Evolutionary conservation across 2,797 vertebrate species (phyloP), one percentile per base, ranked within the genome.

Genomic region (Ctenosaura bakeri): DNA sequence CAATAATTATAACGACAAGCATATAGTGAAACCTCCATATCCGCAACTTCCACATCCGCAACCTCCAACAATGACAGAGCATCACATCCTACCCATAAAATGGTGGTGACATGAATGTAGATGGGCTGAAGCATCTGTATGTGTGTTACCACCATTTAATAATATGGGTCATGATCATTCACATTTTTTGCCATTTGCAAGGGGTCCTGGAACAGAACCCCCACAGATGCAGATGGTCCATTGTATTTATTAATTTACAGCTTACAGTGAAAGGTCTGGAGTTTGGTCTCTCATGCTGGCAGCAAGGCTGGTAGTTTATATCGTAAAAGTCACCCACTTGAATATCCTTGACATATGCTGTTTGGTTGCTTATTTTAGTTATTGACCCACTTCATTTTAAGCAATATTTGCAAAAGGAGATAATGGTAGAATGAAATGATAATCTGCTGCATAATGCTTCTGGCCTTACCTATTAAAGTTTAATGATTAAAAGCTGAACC

Each of bases 401-500:
- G 46, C 38, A 90, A 32, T n/a, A 73, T 90, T 88, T 42, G 2
- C 1, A 29, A 52, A 89, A 64, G 26, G 24, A 73, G n/a, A 4
- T 38, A 24, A 35, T 26, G 69, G 18, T 13, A 79, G 82, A 0
- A 50, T 83, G 1, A 81, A 86, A 71, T 24, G 2, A 90, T 29
- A 42, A 91, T 18, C 42, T 1, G 29, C 24, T 90, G 74, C 77
- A 92, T 83, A 64, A 62, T 66, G 78, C 78, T 85, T 84, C 16
- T 46, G 80, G 2, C 2, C 88, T 69, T 62, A 90, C 85, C 69
- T 50, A 86, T 86, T 86, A 86, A 74, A 74, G 84, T 74, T 86
- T 85, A 90, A 46, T 69, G 78, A 82, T 89, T 66, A 52, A 26
- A 46, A 81, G 79, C 24, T 26, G 56, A 64, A 90, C 85, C 86